Evolutionary conservation across 2,797 vertebrate genomes (phyloP).

Genomic region (Neomorphus geoffroyi): DNA sequence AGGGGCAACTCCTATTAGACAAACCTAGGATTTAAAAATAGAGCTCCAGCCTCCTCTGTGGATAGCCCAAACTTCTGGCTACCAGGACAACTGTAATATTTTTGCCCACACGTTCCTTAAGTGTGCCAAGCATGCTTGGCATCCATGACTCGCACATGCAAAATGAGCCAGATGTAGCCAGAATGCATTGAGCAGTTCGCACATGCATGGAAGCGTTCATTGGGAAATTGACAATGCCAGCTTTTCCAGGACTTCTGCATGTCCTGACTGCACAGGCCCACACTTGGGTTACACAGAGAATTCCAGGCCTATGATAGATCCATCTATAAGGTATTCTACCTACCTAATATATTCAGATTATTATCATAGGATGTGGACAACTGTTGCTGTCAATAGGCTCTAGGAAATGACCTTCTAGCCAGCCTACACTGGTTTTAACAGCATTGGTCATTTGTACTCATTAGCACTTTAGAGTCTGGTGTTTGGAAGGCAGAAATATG

Average conservation of each 20-base stretch:
- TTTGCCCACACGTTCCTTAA: background rate
- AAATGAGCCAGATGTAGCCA: background rate
- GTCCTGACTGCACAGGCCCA: background rate
- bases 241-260: background rate
- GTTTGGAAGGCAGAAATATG: background rate
- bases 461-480: background rate
- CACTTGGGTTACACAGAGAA: background rate
- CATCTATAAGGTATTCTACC: background rate
- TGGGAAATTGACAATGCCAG: rapidly evolving
- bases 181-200: rapidly evolving
- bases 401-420: background rate
- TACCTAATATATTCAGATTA: background rate
- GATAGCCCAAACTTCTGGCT: background rate
- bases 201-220: rapidly evolving
- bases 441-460: background rate
- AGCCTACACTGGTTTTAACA: background rate
- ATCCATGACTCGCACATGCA: background rate
- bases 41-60: background rate
- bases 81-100: background rate
- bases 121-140: background rate
- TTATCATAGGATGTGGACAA: background rate
- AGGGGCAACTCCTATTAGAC: background rate
- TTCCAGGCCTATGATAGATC: background rate
- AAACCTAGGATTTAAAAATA: background rate
- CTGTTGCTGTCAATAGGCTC: background rate